These are phyloP conservation scores for Spialia ferax DNA, from an alignment of 2,888 invertebrate species.

Conservation along the genomic window DNA sequence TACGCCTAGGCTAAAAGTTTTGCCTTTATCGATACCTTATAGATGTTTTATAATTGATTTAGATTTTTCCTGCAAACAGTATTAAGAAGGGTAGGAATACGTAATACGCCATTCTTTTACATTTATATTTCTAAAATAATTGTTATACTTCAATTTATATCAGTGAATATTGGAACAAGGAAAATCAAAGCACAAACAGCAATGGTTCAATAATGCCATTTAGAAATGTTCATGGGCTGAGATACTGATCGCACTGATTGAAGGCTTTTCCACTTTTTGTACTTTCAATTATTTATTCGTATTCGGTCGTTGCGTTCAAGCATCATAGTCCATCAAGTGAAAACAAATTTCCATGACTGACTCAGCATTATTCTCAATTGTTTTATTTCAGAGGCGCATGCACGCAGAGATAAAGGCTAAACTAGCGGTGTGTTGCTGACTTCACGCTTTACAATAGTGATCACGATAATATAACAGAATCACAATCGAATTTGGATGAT, in stretches of 20 bases:
- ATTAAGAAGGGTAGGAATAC: no score
- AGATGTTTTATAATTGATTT: background rate
- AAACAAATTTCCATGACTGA: conserved; percentile 84
- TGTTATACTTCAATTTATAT: background rate
- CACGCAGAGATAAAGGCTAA: conserved; percentile 83
- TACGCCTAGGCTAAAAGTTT: no score
- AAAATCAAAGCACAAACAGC: conserved; percentile 49
- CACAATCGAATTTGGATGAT: conserved; percentile 52
- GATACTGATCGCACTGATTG: conserved; percentile 58
- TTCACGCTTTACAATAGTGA: conserved; percentile 55
- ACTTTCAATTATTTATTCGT: background rate
- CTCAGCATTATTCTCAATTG: conserved; percentile 84
- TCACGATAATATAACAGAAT: conserved; percentile 49
- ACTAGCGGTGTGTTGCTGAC: conserved; percentile 83
- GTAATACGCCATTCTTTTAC: background rate
- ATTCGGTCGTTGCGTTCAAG: conserved; percentile 48
- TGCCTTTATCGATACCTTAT: no score
- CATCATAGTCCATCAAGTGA: conserved; percentile 40
- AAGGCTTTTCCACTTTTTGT: conserved; percentile 7
- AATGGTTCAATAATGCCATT: conserved; percentile 72
- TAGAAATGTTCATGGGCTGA: conserved; percentile 69
- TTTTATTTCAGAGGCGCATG: conserved; percentile 87
- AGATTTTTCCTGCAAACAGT: background rate
- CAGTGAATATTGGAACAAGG: conserved; percentile 81
- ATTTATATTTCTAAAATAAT: background rate